A percentile compares a stretch with the other conserved stretches of the same genome.
These are phyloP conservation scores for Aphidius gifuensis DNA, from an alignment of 1,140 invertebrate genomes.

Conservation along the genomic window DNA sequence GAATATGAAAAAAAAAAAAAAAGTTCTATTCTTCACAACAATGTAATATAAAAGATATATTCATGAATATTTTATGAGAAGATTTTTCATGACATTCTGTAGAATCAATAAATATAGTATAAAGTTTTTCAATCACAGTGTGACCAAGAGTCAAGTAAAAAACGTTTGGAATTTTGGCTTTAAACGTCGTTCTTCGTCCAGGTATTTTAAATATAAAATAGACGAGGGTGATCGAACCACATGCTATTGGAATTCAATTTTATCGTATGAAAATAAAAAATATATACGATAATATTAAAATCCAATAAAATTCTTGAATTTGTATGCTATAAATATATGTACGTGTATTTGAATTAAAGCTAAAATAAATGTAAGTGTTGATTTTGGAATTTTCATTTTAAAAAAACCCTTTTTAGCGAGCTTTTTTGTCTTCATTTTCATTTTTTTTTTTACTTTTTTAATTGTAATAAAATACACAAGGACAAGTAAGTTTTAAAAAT, in stretches of 20 bases:
- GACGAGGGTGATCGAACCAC: conserved; percentile 36
- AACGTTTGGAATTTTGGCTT: conserved; percentile 32
- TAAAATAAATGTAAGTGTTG: no score
- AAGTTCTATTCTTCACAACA: background rate
- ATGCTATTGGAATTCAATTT: conserved; percentile 46
- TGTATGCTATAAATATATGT: no score
- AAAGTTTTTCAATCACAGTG: conserved; percentile 20
- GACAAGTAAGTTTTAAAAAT: no score
- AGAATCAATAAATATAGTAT: background rate
- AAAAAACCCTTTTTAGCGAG: no score
- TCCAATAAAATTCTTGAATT: conserved; percentile 50
- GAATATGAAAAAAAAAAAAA: background rate
- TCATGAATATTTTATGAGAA: background rate
- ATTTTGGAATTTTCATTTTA: no score
- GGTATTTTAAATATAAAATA: conserved; percentile 42
- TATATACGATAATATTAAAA: conserved; percentile 30
- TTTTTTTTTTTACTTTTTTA: no score
- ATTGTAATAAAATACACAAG: no score
- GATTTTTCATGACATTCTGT: background rate
- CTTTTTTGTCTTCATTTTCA: no score
- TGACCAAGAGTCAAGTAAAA: conserved; percentile 16
- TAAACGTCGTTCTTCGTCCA: conserved; percentile 1
- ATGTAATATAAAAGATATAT: background rate
- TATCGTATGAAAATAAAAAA: conserved; percentile 41
- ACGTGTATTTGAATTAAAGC: no score